Percentiles rank a stretch among this genome's conserved stretches.
These are phyloP conservation scores for Corynorhinus townsendii DNA, from an alignment of 2,113 vertebrate genomes.

Conservation along the genomic window DNA sequence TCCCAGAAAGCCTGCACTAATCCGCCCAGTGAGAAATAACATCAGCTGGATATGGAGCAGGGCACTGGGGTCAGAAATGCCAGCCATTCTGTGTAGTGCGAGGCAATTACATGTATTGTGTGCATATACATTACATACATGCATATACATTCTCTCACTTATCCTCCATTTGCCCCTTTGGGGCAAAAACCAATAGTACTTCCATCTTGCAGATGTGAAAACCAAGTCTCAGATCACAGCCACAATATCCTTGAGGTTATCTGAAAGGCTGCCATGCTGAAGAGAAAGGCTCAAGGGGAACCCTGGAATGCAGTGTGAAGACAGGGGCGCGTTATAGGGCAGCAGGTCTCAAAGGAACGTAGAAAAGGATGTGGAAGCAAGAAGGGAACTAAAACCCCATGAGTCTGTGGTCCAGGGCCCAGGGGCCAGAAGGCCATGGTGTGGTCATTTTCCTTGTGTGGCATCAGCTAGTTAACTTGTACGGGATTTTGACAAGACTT, in stretches of 20 bases:
- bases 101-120: background rate
- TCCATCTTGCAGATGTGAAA: background rate
- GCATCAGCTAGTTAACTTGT: no score
- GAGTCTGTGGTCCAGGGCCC: no score
- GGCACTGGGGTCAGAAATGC: background rate
- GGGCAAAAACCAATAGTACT: background rate
- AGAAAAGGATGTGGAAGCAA: background rate
- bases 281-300: background rate
- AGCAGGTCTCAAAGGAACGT: background rate
- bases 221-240: background rate
- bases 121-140: background rate
- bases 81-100: no score
- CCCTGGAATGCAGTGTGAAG: background rate
- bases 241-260: fast-evolving
- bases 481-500: background rate
- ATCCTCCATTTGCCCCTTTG: background rate
- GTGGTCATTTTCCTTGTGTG: background rate
- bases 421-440: background rate
- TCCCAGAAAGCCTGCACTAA: background rate
- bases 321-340: background rate
- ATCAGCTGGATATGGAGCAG: background rate
- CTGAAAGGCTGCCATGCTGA: background rate
- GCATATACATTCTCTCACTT: background rate
- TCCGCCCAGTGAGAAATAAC: background rate
- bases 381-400: background rate